phyloP scores from a whole-genome alignment of 2,113 vertebrate genomes.

The Dasypus novemcinctus region DNA sequence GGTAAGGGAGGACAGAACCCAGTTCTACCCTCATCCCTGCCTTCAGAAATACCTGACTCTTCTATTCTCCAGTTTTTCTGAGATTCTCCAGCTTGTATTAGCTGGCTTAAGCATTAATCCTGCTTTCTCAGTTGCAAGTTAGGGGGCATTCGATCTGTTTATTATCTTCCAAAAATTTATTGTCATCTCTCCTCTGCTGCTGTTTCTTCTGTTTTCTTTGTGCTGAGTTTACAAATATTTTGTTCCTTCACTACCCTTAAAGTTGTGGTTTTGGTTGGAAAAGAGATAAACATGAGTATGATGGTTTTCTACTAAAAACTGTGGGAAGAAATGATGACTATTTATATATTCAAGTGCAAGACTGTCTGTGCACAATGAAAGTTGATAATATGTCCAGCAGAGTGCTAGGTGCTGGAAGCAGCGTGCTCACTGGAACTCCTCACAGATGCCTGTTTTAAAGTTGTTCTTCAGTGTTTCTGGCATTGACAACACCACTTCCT shows the following conservation, averaged over 20 bases:
- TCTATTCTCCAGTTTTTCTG: not conserved
- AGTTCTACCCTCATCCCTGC: not conserved
- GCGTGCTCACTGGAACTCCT: not conserved
- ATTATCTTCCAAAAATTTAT: not conserved
- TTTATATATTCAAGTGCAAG: not conserved
- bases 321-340: not conserved
- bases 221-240: not conserved
- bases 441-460: not conserved
- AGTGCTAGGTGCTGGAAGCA: not conserved
- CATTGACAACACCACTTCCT: not conserved
- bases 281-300: not conserved
- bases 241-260: not conserved
- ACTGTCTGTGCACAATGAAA: not conserved
- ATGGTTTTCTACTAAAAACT: not conserved
- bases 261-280: not conserved
- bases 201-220: not conserved
- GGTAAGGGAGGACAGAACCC: not conserved
- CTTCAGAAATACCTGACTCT: not conserved
- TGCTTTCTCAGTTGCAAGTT: not conserved
- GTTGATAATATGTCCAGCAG: accelerated
- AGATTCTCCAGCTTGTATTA: not conserved
- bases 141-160: not conserved
- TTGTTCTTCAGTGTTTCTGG: not conserved
- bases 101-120: not conserved
- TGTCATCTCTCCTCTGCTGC: not conserved